These are phyloP conservation scores for Umimayanthus kanabou DNA, from an alignment of 92 coral and sea anemone species.

Conservation along the genomic window DNA sequence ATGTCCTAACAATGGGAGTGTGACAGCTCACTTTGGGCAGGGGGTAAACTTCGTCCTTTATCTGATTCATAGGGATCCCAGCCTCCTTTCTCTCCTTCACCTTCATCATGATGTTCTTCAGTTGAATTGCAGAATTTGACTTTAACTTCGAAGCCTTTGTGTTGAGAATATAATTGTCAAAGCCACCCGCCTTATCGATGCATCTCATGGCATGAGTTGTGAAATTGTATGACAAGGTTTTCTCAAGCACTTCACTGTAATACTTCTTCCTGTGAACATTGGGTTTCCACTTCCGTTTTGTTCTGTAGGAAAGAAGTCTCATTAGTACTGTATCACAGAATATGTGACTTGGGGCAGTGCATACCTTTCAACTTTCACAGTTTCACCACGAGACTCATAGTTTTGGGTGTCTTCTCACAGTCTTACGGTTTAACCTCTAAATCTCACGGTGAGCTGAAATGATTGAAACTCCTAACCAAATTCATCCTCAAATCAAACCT, in stretches of 20 bases:
- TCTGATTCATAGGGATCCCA: conserved; percentile 83
- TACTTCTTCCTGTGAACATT: conserved; percentile 90
- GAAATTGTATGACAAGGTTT: conserved; percentile 72
- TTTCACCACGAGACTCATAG: too few species aligned
- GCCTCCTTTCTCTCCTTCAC: conserved; percentile 72
- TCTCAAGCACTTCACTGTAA: conserved; percentile 91
- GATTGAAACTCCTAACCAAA: too few species aligned
- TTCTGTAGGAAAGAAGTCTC: conserved; percentile 51
- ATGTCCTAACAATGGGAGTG: conserved; percentile 70
- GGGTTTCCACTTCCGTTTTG: conserved; percentile 94
- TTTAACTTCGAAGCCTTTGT: conserved; percentile 72
- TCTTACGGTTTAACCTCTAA: too few species aligned
- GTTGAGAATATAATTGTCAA: conserved; percentile 94
- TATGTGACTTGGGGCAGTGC: too few species aligned
- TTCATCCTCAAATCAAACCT: too few species aligned
- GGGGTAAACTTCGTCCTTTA: conserved; percentile 74
- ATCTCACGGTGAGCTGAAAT: too few species aligned
- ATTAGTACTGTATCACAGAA: background rate
- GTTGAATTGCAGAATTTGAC: conserved; percentile 83
- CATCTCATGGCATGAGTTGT: conserved; percentile 96
- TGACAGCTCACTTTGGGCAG: conserved; percentile 82
- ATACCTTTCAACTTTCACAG: too few species aligned
- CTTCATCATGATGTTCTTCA: conserved; percentile 79
- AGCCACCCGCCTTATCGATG: conserved; percentile 96
- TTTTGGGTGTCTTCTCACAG: too few species aligned